A percentile compares a stretch with the other conserved stretches of the same genome.
Conservation (phyloP, 2,888 invertebrate species). For the Eudasyphora cyanicolor region DNA sequence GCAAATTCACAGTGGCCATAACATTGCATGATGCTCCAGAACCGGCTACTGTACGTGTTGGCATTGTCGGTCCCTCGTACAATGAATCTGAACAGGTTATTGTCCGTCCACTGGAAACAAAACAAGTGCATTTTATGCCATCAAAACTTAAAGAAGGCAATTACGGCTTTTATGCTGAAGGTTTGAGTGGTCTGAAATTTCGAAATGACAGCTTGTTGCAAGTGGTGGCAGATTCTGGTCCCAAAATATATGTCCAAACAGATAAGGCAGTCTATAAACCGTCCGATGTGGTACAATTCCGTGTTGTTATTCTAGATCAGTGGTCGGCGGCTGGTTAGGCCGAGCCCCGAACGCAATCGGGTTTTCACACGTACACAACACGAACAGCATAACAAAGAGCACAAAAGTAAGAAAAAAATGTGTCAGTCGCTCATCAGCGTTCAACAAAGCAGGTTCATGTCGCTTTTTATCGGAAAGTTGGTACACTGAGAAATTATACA, state of each 20-base stretch:
- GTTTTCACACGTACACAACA: no score
- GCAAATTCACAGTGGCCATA: constrained; percentile 27
- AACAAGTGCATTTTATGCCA: constrained; percentile 15
- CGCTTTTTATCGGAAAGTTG: no score
- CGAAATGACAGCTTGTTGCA: constrained; percentile 85
- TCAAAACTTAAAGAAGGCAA: constrained; percentile 64
- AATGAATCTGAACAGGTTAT: neutral
- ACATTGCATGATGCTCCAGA: constrained; percentile 27
- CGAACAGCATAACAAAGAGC: no score
- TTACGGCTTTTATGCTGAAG: constrained; percentile 78
- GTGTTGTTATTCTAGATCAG: constrained; percentile 86
- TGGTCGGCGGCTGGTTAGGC: no score
- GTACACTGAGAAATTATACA: no score
- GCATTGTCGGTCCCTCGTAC: constrained; percentile 2
- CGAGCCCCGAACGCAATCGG: no score
- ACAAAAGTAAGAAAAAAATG: no score
- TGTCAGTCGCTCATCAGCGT: no score
- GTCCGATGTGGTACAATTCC: constrained; percentile 89
- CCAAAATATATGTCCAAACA: constrained; percentile 93
- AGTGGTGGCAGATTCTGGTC: constrained; percentile 85
- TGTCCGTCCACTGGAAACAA: neutral
- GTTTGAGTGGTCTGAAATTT: constrained; percentile 87
- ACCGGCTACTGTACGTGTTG: constrained; percentile 17
- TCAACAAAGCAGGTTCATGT: no score
- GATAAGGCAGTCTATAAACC: constrained; percentile 96